Evolutionary conservation across 2,797 vertebrate species (phyloP).

Genomic region (Arctocebus calabarensis): DNA sequence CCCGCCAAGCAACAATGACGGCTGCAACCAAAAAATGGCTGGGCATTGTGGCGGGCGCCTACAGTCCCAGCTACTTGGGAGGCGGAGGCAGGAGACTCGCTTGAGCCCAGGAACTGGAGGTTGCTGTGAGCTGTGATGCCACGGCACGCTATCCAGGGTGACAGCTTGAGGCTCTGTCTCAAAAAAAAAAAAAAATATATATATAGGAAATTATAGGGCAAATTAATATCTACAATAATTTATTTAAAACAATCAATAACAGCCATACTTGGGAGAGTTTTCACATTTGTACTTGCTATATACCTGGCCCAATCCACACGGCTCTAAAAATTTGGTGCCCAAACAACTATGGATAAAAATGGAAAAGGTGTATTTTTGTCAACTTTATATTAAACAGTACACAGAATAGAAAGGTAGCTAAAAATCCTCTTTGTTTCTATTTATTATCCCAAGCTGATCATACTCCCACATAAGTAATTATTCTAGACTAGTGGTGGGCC

Average conservation of each 20-base stretch:
- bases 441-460: background rate
- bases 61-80: too few relatives aligned
- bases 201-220: background rate
- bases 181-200: too few relatives aligned
- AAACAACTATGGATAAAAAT: slow-evolving; percentile 32
- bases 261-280: slow-evolving; percentile 26
- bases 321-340: background rate
- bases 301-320: background rate
- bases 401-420: slow-evolving; percentile 24
- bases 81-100: too few relatives aligned
- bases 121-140: too few relatives aligned
- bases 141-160: too few relatives aligned
- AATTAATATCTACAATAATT: slow-evolving; percentile 39
- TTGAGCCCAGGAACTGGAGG: too few relatives aligned
- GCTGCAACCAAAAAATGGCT: too few relatives aligned
- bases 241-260: slow-evolving; percentile 31
- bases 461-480: background rate
- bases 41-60: too few relatives aligned
- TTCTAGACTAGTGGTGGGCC: background rate
- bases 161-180: too few relatives aligned
- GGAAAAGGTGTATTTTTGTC: slow-evolving; percentile 13
- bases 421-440: background rate
- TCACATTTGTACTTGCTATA: background rate
- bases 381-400: background rate
- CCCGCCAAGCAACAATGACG: too few relatives aligned